A percentile compares a stretch with the other conserved stretches of the same genome.
These are phyloP conservation scores for Tiphia femorata DNA, from an alignment of 2,888 invertebrate genomes.

Conservation along the genomic window DNA sequence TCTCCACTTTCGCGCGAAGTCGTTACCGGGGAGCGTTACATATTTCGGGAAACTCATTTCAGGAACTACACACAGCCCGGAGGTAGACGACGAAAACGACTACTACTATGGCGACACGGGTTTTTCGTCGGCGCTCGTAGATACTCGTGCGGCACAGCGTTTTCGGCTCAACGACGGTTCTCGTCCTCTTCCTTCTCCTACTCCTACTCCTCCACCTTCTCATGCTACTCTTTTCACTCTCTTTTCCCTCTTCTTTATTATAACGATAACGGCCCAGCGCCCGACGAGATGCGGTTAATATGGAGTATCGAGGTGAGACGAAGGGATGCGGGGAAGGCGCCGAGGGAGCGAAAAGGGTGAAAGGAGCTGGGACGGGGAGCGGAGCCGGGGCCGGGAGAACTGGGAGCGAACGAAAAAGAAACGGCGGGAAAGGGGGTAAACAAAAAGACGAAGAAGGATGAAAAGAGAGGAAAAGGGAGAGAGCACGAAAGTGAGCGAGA, in stretches of 20 bases:
- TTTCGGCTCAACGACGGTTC: slow-evolving; percentile 28
- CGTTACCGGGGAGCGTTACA: neutral
- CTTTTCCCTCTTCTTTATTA: slow-evolving; percentile 45
- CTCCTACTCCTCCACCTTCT: slow-evolving; percentile 13
- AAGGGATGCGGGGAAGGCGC: slow-evolving; percentile 5
- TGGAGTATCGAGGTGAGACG: slow-evolving; percentile 41
- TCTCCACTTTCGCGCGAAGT: neutral
- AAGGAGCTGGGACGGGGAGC: neutral
- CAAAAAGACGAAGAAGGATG: neutral
- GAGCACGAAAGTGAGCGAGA: neutral
- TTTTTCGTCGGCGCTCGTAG: slow-evolving; percentile 27
- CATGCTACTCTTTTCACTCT: slow-evolving; percentile 7
- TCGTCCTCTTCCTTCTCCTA: neutral
- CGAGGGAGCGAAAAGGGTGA: neutral
- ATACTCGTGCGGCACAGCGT: slow-evolving; percentile 36
- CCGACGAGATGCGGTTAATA: slow-evolving; percentile 51
- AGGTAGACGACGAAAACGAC: too few species aligned
- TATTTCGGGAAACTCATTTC: slow-evolving; percentile 31
- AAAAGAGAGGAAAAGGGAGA: neutral
- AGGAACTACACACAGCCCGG: slow-evolving; percentile 4
- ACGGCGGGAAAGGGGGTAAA: neutral
- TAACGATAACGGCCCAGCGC: slow-evolving; percentile 48
- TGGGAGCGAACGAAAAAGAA: slow-evolving; percentile 5
- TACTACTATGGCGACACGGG: too few species aligned
- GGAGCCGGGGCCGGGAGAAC: neutral